Evolutionary conservation across 1,140 invertebrate species (phyloP).

Genomic region (Gonatopus flavifemur): DNA sequence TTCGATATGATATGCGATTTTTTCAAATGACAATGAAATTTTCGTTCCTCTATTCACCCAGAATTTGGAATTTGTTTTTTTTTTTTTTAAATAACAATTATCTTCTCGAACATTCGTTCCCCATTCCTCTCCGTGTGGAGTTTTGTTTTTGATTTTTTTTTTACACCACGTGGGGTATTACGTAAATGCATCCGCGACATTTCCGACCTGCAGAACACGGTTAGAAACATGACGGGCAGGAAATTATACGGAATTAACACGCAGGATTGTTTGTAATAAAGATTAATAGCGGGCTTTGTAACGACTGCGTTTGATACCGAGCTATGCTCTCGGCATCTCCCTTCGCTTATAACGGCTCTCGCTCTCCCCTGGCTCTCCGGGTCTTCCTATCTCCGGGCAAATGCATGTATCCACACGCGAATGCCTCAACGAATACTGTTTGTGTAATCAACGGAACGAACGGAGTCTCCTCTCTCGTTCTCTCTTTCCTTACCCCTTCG

Average conservation of each 20-base stretch:
- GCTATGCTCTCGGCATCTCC: neutral
- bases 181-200: slow-evolving; percentile 15
- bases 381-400: too few relatives aligned
- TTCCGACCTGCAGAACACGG: slow-evolving; percentile 5
- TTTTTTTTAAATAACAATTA: too few relatives aligned
- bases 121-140: too few relatives aligned
- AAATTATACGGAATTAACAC: slow-evolving; percentile 42
- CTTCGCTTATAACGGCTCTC: neutral
- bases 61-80: too few relatives aligned
- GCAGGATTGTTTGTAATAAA: slow-evolving; percentile 42
- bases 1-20: too few relatives aligned
- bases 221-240: slow-evolving; percentile 24
- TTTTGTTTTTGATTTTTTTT: too few relatives aligned
- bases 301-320: slow-evolving; percentile 34
- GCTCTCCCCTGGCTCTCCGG: too few relatives aligned
- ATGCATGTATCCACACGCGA: too few relatives aligned
- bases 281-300: slow-evolving; percentile 38
- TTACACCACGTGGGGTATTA: too few relatives aligned
- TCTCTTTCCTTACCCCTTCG: neutral
- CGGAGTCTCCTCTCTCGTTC: slow-evolving; percentile 19
- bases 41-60: too few relatives aligned
- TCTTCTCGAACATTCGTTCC: too few relatives aligned
- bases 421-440: slow-evolving; percentile 30
- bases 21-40: too few relatives aligned
- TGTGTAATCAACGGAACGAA: slow-evolving; percentile 45